These are phyloP conservation scores for Sula dactylatra DNA, from an alignment of 2,113 vertebrate species.

Conservation along the genomic window DNA sequence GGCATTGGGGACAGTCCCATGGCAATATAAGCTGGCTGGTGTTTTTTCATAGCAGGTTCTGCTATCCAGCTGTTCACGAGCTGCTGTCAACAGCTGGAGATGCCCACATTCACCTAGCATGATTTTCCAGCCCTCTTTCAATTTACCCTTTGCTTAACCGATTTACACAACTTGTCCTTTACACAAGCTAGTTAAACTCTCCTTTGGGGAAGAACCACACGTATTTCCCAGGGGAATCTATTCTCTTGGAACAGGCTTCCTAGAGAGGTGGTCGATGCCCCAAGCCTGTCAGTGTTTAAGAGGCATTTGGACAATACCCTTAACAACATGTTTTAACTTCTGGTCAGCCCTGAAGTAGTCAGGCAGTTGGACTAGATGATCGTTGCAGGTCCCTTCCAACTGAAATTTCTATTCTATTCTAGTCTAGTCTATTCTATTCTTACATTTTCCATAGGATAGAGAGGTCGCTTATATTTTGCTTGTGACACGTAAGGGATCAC, in stretches of 20 bases:
- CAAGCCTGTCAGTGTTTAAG: background rate
- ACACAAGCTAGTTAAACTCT: background rate
- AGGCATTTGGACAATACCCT: background rate
- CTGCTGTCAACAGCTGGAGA: background rate
- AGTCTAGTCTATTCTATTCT: background rate
- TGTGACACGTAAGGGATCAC: background rate
- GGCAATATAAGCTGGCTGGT: accelerated
- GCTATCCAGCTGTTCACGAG: background rate
- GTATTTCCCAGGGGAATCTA: background rate
- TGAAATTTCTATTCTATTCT: background rate
- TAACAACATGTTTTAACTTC: background rate
- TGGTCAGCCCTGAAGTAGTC: background rate
- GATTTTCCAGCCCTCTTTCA: background rate
- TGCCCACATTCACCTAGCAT: background rate
- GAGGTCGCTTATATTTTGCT: background rate
- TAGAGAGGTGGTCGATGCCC: background rate
- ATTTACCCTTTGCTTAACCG: background rate
- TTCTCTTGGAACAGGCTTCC: background rate
- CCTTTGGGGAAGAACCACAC: background rate
- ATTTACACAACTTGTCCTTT: background rate
- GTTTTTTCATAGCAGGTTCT: background rate
- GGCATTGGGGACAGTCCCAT: background rate
- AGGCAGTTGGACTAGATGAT: background rate
- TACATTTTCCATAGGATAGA: background rate
- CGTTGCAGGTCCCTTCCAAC: background rate